A percentile compares a stretch with the other conserved stretches of the same genome.
These are phyloP conservation scores for Lepidochrysops patricia DNA, from an alignment of 2,888 invertebrate genomes.

Conservation along the genomic window DNA sequence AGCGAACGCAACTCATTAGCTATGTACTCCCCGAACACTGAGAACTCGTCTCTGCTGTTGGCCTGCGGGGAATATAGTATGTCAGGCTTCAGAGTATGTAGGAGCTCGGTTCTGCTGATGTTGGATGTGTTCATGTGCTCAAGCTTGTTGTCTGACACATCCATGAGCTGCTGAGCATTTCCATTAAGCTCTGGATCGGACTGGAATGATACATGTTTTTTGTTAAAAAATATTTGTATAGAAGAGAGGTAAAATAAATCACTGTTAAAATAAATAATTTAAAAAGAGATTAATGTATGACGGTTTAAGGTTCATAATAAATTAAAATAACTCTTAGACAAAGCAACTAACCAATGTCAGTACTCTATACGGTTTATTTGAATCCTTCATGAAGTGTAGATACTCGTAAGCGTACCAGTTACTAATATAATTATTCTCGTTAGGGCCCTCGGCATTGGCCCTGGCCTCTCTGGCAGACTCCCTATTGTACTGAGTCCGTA, in stretches of 20 bases:
- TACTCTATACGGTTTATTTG: conserved; percentile 60
- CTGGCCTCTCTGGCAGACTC: conserved; percentile 72
- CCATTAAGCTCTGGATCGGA: conserved; percentile 39
- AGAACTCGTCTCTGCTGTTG: conserved; percentile 64
- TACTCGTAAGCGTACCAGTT: conserved; percentile 75
- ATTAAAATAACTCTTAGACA: neutral
- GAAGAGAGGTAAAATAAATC: neutral
- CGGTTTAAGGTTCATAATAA: neutral
- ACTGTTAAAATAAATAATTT: neutral
- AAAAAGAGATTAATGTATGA: neutral
- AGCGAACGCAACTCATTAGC: conserved; percentile 75
- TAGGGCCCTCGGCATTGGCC: conserved; percentile 63
- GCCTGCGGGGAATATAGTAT: conserved; percentile 30
- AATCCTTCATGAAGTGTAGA: conserved; percentile 74
- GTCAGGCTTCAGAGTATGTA: conserved; percentile 39
- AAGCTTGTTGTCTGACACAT: conserved; percentile 43
- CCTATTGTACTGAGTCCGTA: conserved; percentile 76
- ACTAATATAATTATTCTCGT: conserved; percentile 66
- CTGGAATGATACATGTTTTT: conserved; percentile 36
- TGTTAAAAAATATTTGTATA: neutral
- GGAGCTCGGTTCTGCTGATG: conserved; percentile 38
- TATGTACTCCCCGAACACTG: conserved; percentile 75
- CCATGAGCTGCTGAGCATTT: conserved; percentile 33
- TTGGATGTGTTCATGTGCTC: conserved; percentile 44
- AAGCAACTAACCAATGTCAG: conserved; percentile 46